These are phyloP conservation scores for Hydrolagus affinis DNA, from an alignment of 2,113 vertebrate species.

Conservation along the genomic window DNA sequence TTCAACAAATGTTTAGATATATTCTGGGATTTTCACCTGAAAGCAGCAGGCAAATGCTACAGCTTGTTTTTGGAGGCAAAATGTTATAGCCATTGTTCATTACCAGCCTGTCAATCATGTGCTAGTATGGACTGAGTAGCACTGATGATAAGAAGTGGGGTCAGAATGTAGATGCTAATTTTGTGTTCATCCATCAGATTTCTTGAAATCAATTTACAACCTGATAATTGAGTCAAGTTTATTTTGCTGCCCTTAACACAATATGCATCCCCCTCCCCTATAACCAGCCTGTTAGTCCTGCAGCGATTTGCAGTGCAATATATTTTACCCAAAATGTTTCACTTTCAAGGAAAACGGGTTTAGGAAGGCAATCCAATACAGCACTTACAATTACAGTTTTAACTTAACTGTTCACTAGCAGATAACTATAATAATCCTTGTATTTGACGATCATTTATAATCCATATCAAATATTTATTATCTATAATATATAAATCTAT, in stretches of 20 bases:
- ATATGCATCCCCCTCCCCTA: background rate
- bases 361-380: background rate
- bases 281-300: background rate
- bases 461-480: too few species aligned
- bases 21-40: constrained; percentile 17
- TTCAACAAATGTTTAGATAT: background rate
- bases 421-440: too few species aligned
- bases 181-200: constrained; percentile 64
- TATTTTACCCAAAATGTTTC: background rate
- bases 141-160: constrained; percentile 43
- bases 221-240: constrained; percentile 51
- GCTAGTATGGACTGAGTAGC: constrained; percentile 48
- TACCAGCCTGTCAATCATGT: constrained; percentile 62
- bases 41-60: constrained; percentile 42
- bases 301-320: background rate
- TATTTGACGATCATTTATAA: too few species aligned
- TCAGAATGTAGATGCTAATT: constrained; percentile 57
- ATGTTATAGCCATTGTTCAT: constrained; percentile 62
- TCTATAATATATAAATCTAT: too few species aligned
- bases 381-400: constrained; percentile 14
- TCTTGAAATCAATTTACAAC: constrained; percentile 62
- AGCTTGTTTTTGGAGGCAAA: constrained; percentile 50
- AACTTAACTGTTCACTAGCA: constrained; percentile 12
- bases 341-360: background rate
- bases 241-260: constrained; percentile 39